Conservation (phyloP, 2,888 invertebrate genomes). For the Thalpophila matura region DNA sequence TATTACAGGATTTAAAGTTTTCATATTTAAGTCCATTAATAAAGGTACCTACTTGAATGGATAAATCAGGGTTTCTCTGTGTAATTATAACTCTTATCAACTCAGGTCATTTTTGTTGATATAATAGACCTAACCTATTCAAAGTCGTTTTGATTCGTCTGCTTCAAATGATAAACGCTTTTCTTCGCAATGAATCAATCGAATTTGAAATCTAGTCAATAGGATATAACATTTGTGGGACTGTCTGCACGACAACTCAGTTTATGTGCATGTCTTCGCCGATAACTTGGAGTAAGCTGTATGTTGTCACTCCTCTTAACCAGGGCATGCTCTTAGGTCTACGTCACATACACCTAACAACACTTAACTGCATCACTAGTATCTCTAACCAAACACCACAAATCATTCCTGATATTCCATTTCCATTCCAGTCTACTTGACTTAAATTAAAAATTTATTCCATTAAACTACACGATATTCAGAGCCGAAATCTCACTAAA, state of each 20-base stretch:
- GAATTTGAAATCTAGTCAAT: not conserved
- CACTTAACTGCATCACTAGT: slow-evolving; percentile 34
- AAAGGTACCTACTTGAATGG: no score
- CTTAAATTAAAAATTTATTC: slow-evolving; percentile 65
- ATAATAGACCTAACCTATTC: no score
- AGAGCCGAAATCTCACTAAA: slow-evolving; percentile 61
- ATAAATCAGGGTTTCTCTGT: no score
- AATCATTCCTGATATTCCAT: slow-evolving; percentile 44
- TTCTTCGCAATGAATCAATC: not conserved
- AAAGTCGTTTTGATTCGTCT: not conserved
- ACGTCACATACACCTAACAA: slow-evolving; percentile 63
- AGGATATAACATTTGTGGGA: not conserved
- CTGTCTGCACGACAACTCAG: slow-evolving; percentile 6
- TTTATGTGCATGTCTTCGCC: slow-evolving; percentile 62
- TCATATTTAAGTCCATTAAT: no score
- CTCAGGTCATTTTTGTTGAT: no score
- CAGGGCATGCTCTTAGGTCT: slow-evolving; percentile 56
- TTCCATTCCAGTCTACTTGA: slow-evolving; percentile 40
- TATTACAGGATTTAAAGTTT: no score
- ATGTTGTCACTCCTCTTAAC: slow-evolving; percentile 62
- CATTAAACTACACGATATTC: slow-evolving; percentile 54
- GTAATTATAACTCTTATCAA: no score
- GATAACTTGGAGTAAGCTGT: slow-evolving; percentile 76
- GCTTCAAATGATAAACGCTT: not conserved
- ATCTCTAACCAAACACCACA: slow-evolving; percentile 25